These are phyloP conservation scores for Cremastobaeus sp. DNA, from an alignment of 2,888 invertebrate species.

Conservation along the genomic window DNA sequence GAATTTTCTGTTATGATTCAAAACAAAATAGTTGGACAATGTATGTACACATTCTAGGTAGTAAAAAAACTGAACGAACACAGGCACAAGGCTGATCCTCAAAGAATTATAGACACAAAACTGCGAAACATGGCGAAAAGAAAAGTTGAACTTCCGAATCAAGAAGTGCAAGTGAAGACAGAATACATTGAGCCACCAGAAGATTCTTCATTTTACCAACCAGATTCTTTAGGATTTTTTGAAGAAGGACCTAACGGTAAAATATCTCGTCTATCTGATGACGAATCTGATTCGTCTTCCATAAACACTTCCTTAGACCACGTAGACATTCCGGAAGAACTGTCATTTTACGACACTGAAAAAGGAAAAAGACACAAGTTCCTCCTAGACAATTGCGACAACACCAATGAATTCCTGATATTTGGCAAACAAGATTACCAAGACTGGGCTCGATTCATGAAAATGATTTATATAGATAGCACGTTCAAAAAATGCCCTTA, in stretches of 20 bases:
- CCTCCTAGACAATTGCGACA: slow-evolving; percentile 18
- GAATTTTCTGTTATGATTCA: neutral
- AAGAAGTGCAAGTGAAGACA: slow-evolving; percentile 19
- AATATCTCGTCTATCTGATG: slow-evolving; percentile 1
- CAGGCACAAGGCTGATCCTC: slow-evolving; percentile 28
- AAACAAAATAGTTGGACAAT: neutral
- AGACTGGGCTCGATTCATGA: slow-evolving; percentile 43
- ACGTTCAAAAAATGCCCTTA: slow-evolving; percentile 27
- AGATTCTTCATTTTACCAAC: neutral
- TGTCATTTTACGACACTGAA: slow-evolving; percentile 14
- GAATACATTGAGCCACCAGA: slow-evolving; percentile 13
- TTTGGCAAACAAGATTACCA: slow-evolving; percentile 44
- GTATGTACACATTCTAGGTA: slow-evolving; percentile 14
- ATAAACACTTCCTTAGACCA: neutral
- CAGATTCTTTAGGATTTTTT: neutral
- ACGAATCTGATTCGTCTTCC: slow-evolving; percentile 9
- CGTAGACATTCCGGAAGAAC: slow-evolving; percentile 13
- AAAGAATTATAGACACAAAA: slow-evolving; percentile 24
- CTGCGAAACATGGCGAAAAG: slow-evolving; percentile 30
- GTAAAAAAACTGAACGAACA: slow-evolving; percentile 32
- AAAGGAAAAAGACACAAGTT: slow-evolving; percentile 14
- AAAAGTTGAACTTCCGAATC: slow-evolving; percentile 13
- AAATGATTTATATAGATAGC: slow-evolving; percentile 39
- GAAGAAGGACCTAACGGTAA: slow-evolving; percentile 35
- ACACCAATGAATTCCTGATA: slow-evolving; percentile 34